These are phyloP conservation scores for Dasypogon diadema DNA, from an alignment of 2,888 invertebrate species.

Conservation along the genomic window DNA sequence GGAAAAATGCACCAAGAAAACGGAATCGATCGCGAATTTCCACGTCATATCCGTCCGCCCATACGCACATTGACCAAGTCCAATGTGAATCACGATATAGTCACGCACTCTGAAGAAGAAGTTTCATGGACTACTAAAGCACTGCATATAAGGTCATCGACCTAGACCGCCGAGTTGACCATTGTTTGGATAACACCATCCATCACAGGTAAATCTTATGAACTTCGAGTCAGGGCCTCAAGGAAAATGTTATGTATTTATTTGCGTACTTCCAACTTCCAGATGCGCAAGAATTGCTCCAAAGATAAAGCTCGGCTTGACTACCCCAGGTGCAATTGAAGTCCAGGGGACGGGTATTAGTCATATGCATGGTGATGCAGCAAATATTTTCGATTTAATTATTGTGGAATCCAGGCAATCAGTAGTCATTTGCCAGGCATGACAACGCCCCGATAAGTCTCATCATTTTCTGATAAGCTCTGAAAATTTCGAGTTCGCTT, in stretches of 20 bases:
- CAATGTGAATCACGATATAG: conserved; percentile 6
- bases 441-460: conserved; percentile 1
- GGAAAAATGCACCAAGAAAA: neutral
- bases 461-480: neutral
- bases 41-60: conserved; percentile 1
- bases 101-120: conserved; percentile 2
- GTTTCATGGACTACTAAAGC: conserved; percentile 36
- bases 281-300: too few relatives aligned
- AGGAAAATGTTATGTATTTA: neutral
- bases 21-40: conserved; percentile 18
- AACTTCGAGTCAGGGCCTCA: neutral
- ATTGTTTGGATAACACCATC: conserved; percentile 13
- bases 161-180: neutral
- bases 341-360: too few relatives aligned
- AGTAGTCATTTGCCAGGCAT: neutral
- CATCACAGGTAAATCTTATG: conserved; percentile 18
- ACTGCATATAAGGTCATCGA: conserved; percentile 11
- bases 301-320: neutral
- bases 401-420: neutral
- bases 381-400: conserved; percentile 18
- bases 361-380: too few relatives aligned
- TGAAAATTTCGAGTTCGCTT: neutral
- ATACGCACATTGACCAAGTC: neutral
- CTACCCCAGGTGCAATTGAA: too few relatives aligned
- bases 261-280: conserved; percentile 1